A percentile compares a stretch with the other conserved stretches of the same genome.
These are phyloP conservation scores for Armadillidium nasatum DNA, from an alignment of 1,140 invertebrate genomes.

Conservation along the genomic window DNA sequence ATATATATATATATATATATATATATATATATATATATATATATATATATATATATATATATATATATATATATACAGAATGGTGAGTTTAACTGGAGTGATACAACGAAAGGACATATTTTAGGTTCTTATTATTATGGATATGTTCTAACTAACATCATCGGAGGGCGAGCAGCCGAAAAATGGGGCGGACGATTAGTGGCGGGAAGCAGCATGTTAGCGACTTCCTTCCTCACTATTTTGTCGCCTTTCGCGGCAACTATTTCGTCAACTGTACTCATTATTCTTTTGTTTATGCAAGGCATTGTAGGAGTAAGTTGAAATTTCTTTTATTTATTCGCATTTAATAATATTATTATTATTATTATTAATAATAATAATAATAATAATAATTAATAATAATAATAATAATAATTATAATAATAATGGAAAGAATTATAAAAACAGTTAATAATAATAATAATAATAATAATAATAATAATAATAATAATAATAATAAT, in stretches of 20 bases:
- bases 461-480: no score
- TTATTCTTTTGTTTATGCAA: slow-evolving; percentile 46
- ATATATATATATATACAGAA: background rate
- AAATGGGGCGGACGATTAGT: slow-evolving; percentile 74
- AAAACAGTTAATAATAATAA: no score
- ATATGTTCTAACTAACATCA: slow-evolving; percentile 58
- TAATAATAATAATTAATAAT: no score
- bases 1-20: no score
- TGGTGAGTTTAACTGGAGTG: slow-evolving; percentile 34
- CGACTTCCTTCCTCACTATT: slow-evolving; percentile 73
- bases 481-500: no score
- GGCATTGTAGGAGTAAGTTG: slow-evolving; percentile 4
- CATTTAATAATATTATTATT: no score
- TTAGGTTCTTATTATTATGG: slow-evolving; percentile 37
- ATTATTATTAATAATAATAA: no score
- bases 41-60: no score
- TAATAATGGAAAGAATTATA: no score
- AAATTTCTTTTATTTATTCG: no score
- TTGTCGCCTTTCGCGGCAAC: slow-evolving; percentile 68
- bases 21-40: no score
- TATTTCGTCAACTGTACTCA: slow-evolving; percentile 47
- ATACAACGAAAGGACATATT: slow-evolving; percentile 21
- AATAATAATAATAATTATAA: no score
- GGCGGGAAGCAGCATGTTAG: slow-evolving; percentile 71
- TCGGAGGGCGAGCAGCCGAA: slow-evolving; percentile 71